These are phyloP conservation scores for Lagopus leucura DNA, from an alignment of 2,113 vertebrate genomes.

Conservation along the genomic window DNA sequence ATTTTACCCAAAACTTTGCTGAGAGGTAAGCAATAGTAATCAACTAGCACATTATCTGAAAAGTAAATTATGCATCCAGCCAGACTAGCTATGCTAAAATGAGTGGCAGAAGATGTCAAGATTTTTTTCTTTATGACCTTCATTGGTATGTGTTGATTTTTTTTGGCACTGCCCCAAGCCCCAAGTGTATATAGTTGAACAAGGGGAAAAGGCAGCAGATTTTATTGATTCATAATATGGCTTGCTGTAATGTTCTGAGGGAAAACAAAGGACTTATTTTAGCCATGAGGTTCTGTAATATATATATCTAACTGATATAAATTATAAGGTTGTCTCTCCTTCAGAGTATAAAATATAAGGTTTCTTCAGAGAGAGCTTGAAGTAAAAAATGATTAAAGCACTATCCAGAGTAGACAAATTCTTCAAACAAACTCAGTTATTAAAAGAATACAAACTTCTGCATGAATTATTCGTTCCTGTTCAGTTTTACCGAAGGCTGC, in stretches of 20 bases:
- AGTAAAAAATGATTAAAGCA: slow-evolving; percentile 43
- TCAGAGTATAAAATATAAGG: slow-evolving; percentile 34
- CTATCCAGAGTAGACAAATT: slow-evolving; percentile 45
- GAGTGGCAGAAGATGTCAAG: slow-evolving; percentile 55
- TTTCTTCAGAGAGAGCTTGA: slow-evolving; percentile 33
- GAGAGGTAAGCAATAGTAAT: slow-evolving; percentile 18
- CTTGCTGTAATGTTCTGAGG: slow-evolving; percentile 10
- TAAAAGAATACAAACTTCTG: slow-evolving; percentile 25
- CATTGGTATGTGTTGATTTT: slow-evolving; percentile 58
- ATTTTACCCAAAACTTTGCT: not conserved
- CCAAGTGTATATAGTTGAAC: slow-evolving; percentile 1
- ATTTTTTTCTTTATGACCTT: slow-evolving; percentile 52
- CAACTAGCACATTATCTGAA: slow-evolving; percentile 14
- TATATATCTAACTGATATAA: slow-evolving; percentile 56
- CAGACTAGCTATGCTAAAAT: slow-evolving; percentile 40
- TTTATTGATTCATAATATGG: slow-evolving; percentile 54
- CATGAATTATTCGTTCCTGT: slow-evolving; percentile 38
- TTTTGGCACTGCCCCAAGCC: slow-evolving; percentile 48
- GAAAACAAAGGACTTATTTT: slow-evolving; percentile 63
- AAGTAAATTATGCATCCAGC: not conserved
- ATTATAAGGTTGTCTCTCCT: slow-evolving; percentile 41
- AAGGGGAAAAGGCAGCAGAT: slow-evolving; percentile 38
- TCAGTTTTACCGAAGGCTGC: slow-evolving; percentile 24
- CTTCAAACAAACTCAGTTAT: slow-evolving; percentile 41
- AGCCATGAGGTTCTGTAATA: slow-evolving; percentile 26